Conservation (phyloP, 1,140 invertebrate genomes). For the Drosophila repletoides region DNA sequence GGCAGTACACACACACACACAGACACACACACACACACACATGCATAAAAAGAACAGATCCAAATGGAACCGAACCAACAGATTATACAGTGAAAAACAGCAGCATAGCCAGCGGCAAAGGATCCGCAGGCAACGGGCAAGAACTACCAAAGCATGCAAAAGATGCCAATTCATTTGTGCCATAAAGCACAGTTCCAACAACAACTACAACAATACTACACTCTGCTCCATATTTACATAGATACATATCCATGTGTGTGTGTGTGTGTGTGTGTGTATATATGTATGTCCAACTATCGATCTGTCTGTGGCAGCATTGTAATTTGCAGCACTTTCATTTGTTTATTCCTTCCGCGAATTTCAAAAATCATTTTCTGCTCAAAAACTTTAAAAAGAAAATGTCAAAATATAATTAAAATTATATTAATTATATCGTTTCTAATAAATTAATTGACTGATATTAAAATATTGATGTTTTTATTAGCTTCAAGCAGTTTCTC, state of each 20-base stretch:
- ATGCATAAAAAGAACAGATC: neutral
- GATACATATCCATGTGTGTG: constrained; percentile 16
- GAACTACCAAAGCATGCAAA: constrained; percentile 53
- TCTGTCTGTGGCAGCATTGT: constrained; percentile 40
- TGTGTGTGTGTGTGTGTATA: constrained; percentile 17
- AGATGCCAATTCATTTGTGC: constrained; percentile 75
- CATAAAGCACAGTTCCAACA: constrained; percentile 48
- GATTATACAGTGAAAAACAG: constrained; percentile 64
- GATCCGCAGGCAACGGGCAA: constrained; percentile 30
- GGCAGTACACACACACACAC: constrained; percentile 27
- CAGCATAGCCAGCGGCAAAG: constrained; percentile 15
- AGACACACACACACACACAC: constrained; percentile 8
- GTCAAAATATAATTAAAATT: no score
- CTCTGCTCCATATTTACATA: constrained; percentile 9
- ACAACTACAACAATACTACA: constrained; percentile 20
- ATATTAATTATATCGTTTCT: no score
- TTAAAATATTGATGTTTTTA: no score
- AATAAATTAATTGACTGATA: no score
- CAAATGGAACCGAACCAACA: constrained; percentile 24
- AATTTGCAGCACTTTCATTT: constrained; percentile 60
- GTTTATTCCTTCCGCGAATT: constrained; percentile 10
- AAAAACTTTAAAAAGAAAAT: neutral
- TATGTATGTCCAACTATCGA: constrained; percentile 61
- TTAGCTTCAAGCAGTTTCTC: no score
- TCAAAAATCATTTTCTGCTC: constrained; percentile 7